Percentiles rank a stretch among this genome's conserved stretches.
Conservation (phyloP, 2,888 invertebrate genomes). For the Polydrusus pterygomalis region DNA sequence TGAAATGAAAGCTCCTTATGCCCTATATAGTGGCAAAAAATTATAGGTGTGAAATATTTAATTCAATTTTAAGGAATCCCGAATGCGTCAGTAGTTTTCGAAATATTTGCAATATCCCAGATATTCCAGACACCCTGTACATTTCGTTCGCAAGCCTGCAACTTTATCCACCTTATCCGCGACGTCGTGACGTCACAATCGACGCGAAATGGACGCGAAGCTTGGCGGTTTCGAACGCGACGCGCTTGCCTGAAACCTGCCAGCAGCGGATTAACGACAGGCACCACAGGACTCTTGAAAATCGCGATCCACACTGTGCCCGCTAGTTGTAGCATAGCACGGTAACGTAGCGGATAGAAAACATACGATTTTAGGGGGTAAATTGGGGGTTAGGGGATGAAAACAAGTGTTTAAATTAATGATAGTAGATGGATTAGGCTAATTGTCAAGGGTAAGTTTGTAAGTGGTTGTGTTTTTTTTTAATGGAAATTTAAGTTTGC, state of each 20-base stretch:
- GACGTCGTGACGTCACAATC: conserved; percentile 16
- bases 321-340: conserved; percentile 16
- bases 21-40: no score
- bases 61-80: no score
- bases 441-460: neutral
- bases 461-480: no score
- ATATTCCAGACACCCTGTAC: no score
- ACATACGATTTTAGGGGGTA: conserved; percentile 1
- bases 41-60: no score
- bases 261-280: neutral
- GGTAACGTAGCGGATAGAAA: conserved; percentile 3
- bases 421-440: neutral
- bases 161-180: neutral
- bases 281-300: conserved; percentile 13
- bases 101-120: no score
- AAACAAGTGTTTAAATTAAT: conserved; percentile 14
- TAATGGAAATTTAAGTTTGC: no score
- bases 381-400: conserved; percentile 1
- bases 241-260: conserved; percentile 22
- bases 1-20: no score
- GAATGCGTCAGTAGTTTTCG: no score
- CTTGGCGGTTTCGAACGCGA: neutral
- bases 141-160: conserved; percentile 7
- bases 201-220: conserved; percentile 17
- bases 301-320: conserved; percentile 13